Conservation (phyloP, 2,888 invertebrate species). For the Platynereis dumerilii region DNA sequence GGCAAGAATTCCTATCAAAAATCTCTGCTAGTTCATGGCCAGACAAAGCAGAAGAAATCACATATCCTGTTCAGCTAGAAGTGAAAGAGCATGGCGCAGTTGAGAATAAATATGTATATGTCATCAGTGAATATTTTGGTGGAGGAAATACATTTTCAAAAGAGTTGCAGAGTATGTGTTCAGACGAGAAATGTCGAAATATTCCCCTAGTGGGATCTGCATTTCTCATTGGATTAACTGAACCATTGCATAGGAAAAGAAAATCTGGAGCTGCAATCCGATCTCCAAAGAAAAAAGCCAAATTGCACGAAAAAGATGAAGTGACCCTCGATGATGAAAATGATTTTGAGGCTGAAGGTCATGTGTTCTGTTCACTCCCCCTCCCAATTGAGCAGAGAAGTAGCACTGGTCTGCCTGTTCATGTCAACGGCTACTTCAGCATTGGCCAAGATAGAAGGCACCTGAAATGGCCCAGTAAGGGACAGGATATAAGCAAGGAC, state of each 20-base stretch:
- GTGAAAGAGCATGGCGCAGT: constrained; percentile 2
- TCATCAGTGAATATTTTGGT: constrained; percentile 30
- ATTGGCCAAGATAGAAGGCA: constrained; percentile 52
- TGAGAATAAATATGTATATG: constrained; percentile 13
- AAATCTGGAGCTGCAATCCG: not conserved
- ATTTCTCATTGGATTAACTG: constrained; percentile 23
- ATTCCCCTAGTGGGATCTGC: constrained; percentile 44
- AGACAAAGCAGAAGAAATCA: constrained; percentile 2
- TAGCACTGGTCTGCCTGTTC: constrained; percentile 54
- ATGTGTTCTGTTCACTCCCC: constrained; percentile 57
- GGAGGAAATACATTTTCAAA: constrained; percentile 23
- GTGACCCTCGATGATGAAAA: not conserved
- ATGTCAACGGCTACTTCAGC: constrained; percentile 57
- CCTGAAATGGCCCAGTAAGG: constrained; percentile 53
- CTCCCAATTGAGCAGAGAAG: constrained; percentile 47
- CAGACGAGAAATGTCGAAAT: constrained; percentile 31
- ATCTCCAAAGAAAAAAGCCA: not conserved
- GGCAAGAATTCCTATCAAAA: constrained; percentile 2
- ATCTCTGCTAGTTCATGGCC: constrained; percentile 13
- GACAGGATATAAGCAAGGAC: constrained; percentile 42
- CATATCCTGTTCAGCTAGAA: constrained; percentile 16
- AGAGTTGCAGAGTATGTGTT: constrained; percentile 19
- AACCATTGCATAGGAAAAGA: not conserved
- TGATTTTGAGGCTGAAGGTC: constrained; percentile 40
- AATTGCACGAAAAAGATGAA: not conserved